phyloP scores from a whole-genome alignment of 2,888 invertebrate species.

The Loripinus fragilis region DNA sequence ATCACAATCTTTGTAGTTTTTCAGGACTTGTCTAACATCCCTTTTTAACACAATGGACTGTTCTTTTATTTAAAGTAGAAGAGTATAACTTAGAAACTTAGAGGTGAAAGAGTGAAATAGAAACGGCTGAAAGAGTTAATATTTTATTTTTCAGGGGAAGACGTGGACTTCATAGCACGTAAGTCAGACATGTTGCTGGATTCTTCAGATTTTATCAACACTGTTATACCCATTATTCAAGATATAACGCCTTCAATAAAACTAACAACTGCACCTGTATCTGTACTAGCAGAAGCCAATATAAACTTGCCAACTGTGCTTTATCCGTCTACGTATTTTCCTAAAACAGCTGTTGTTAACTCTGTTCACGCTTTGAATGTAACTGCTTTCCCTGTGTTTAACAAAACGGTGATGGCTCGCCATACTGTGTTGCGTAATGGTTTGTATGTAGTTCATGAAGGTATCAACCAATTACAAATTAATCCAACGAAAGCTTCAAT shows the following conservation, averaged over 20 bases:
- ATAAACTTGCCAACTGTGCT: not conserved
- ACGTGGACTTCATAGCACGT: slow-evolving; percentile 56
- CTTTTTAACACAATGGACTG: too few species aligned
- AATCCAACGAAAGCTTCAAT: not conserved
- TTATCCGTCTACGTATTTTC: not conserved
- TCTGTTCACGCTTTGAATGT: not conserved
- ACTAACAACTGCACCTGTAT: not conserved
- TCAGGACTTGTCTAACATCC: too few species aligned
- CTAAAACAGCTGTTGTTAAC: not conserved
- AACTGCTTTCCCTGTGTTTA: not conserved
- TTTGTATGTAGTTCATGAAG: not conserved
- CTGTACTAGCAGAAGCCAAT: not conserved
- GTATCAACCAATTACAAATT: not conserved
- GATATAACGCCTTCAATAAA: not conserved
- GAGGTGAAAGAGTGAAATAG: too few species aligned
- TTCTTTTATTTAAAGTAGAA: too few species aligned
- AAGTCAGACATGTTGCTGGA: slow-evolving; percentile 29
- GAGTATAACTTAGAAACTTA: too few species aligned
- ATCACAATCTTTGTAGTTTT: too few species aligned
- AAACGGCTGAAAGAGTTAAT: too few species aligned
- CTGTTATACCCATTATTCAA: not conserved
- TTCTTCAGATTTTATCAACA: not conserved
- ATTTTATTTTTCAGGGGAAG: slow-evolving; percentile 50
- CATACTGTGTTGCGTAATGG: not conserved
- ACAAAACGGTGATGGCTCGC: not conserved